These are phyloP conservation scores for Sarotherodon lohbergeri DNA, from an alignment of 2,113 vertebrate genomes.

Conservation along the genomic window DNA sequence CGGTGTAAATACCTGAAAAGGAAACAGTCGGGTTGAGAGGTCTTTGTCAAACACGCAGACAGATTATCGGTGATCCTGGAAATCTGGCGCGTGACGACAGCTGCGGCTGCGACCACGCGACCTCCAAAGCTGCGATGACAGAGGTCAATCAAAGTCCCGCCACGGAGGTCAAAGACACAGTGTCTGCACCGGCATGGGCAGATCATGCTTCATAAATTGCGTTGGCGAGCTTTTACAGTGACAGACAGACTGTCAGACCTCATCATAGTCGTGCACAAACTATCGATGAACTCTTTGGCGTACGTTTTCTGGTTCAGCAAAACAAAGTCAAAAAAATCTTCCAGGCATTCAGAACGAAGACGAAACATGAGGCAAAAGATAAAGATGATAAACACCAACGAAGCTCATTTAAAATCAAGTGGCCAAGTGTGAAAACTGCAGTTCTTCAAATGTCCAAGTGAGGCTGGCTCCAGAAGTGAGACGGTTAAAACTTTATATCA, in stretches of 20 bases:
- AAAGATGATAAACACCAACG: no score
- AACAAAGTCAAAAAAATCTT: background rate
- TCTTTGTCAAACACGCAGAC: background rate
- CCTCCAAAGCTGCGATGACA: background rate
- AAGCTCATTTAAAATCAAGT: background rate
- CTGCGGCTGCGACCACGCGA: accelerated
- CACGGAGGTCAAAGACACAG: background rate
- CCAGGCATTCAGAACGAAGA: background rate
- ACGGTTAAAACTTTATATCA: background rate
- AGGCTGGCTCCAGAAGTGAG: background rate
- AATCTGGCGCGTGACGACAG: background rate
- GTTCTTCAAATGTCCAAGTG: background rate
- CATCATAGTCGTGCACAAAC: background rate
- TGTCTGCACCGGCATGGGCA: background rate
- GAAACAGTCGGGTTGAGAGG: background rate
- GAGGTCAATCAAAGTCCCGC: constrained; percentile 12
- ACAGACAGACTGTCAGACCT: constrained; percentile 26
- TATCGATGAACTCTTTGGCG: background rate
- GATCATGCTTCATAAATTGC: constrained; percentile 9
- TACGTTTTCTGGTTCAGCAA: background rate
- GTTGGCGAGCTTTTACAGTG: background rate
- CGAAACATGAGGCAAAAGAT: background rate
- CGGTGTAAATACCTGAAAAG: background rate
- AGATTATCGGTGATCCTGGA: background rate
- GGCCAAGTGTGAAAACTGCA: background rate